Conservation (phyloP, 2,888 invertebrate genomes). For the Terebella lapidaria region DNA sequence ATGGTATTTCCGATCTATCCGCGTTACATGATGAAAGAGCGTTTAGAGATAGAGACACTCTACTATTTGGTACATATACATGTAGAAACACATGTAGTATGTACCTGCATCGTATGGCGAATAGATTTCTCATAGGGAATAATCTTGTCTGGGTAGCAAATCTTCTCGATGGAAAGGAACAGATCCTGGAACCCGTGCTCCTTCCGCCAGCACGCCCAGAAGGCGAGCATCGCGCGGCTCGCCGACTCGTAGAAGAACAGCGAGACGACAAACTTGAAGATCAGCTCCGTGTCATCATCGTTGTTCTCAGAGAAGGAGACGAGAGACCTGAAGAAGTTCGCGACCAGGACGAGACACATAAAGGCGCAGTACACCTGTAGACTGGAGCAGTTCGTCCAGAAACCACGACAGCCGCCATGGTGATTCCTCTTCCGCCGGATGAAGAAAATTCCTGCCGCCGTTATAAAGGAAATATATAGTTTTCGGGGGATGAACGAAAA, state of each 20-base stretch:
- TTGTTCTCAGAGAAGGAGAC: conserved; percentile 8
- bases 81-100: too few relatives aligned
- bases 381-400: neutral
- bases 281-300: neutral
- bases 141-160: conserved; percentile 22
- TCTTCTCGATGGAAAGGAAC: conserved; percentile 18
- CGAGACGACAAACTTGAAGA: conserved; percentile 27
- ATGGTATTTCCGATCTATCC: too few relatives aligned
- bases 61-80: too few relatives aligned
- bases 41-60: too few relatives aligned
- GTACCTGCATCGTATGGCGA: too few relatives aligned
- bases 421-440: conserved; percentile 5
- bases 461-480: too few relatives aligned
- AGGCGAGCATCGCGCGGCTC: conserved; percentile 14
- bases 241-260: conserved; percentile 27
- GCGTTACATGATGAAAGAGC: too few relatives aligned
- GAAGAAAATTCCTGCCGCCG: conserved; percentile 24
- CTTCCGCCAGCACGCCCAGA: conserved; percentile 8
- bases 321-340: conserved; percentile 20
- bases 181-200: conserved; percentile 11
- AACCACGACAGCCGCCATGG: neutral
- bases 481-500: too few relatives aligned
- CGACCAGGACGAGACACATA: conserved; percentile 9
- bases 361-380: conserved; percentile 15
- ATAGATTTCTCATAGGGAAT: conserved; percentile 20